These are phyloP conservation scores for Camptogramma bilineatum DNA, from an alignment of 2,888 invertebrate species.

Conservation along the genomic window DNA sequence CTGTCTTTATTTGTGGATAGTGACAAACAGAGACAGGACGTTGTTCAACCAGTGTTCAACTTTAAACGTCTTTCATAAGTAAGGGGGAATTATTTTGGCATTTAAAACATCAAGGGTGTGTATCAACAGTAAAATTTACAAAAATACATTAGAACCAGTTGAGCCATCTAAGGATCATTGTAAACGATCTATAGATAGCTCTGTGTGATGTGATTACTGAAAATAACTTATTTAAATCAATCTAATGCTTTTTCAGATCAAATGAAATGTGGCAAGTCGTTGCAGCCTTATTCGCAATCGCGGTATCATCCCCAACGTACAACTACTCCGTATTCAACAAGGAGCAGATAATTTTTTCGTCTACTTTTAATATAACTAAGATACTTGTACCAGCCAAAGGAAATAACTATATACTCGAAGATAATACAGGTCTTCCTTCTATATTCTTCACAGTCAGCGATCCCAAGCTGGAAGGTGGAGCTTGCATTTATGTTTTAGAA, in stretches of 20 bases:
- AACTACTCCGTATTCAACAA: constrained; percentile 53
- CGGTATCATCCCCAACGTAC: background rate
- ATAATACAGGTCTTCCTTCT: constrained; percentile 61
- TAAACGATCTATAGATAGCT: too few relatives aligned
- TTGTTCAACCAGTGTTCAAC: too few relatives aligned
- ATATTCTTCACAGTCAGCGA: constrained; percentile 69
- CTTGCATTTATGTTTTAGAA: constrained; percentile 71
- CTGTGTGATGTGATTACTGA: too few relatives aligned
- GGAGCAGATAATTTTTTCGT: constrained; percentile 66
- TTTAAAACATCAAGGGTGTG: too few relatives aligned
- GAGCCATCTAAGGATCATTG: too few relatives aligned
- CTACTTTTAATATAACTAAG: constrained; percentile 63
- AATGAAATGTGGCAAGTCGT: constrained; percentile 34
- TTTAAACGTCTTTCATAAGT: too few relatives aligned
- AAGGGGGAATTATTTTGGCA: too few relatives aligned
- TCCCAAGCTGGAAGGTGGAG: constrained; percentile 61
- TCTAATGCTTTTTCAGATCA: constrained; percentile 16
- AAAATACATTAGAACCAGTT: too few relatives aligned
- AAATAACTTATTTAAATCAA: too few relatives aligned
- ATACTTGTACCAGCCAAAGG: constrained; percentile 64
- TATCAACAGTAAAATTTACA: too few relatives aligned
- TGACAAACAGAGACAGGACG: too few relatives aligned
- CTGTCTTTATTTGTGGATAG: too few relatives aligned
- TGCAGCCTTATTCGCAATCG: constrained; percentile 23
- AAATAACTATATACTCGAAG: constrained; percentile 54